phyloP scores from a whole-genome alignment of 2,797 vertebrate genomes.

The Leptatherina wallacei region DNA sequence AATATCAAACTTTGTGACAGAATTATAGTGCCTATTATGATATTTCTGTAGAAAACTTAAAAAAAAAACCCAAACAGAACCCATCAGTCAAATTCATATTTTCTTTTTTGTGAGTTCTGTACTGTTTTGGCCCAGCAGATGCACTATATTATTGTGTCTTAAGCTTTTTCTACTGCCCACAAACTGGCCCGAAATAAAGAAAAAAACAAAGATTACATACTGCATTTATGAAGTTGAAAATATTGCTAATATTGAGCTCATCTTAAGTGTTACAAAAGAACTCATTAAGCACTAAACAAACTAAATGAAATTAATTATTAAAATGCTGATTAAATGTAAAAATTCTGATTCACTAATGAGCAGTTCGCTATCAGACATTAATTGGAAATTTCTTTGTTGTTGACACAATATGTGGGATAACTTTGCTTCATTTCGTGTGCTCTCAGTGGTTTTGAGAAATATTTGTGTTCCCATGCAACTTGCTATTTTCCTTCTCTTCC shows the following conservation, averaged over 20 bases:
- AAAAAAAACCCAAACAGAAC: too few species aligned
- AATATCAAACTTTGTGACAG: too few species aligned
- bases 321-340: background rate
- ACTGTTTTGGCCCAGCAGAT: too few species aligned
- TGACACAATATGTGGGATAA: background rate
- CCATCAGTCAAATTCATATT: too few species aligned
- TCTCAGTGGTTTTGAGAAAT: slow-evolving; percentile 10
- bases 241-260: too few species aligned
- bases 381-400: background rate
- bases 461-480: slow-evolving; percentile 19
- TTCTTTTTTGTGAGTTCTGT: background rate
- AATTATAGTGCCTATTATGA: too few species aligned
- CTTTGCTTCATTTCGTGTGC: background rate
- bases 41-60: too few species aligned
- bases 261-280: too few species aligned
- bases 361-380: background rate
- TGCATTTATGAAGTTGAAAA: too few species aligned
- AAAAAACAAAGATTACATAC: background rate
- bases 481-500: background rate
- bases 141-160: background rate
- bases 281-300: too few species aligned
- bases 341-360: background rate
- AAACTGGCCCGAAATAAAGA: background rate
- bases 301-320: too few species aligned
- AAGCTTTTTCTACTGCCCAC: too few species aligned